Conservation (phyloP, 2,888 invertebrate genomes). For the Cephus spinipes region DNA sequence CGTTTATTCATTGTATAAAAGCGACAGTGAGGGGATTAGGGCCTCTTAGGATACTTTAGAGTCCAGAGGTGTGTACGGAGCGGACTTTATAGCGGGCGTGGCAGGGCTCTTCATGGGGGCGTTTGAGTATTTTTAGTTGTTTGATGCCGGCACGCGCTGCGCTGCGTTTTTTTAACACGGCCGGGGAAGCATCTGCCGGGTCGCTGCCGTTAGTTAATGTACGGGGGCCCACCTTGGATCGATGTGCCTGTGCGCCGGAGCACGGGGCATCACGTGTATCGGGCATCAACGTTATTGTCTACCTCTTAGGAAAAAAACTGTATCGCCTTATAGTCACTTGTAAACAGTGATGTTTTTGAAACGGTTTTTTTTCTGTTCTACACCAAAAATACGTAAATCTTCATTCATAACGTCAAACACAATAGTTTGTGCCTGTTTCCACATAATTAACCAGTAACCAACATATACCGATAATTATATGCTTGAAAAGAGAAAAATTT, state of each 20-base stretch:
- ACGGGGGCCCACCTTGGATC: conserved; percentile 1
- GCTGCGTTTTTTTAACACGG: conserved; percentile 42
- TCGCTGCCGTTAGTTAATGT: conserved; percentile 26
- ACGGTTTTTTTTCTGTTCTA: not conserved
- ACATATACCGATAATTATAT: not conserved
- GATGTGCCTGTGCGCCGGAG: not conserved
- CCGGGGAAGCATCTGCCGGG: conserved; percentile 46
- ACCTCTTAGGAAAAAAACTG: not conserved
- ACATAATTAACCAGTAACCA: not conserved
- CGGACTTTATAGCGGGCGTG: conserved; percentile 61
- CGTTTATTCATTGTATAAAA: conserved; percentile 34
- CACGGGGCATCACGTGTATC: conserved; percentile 11
- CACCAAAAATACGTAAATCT: not conserved
- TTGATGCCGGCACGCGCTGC: conserved; percentile 46
- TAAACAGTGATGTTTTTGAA: not conserved
- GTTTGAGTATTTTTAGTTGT: conserved; percentile 60
- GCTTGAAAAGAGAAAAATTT: not conserved
- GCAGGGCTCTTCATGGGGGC: conserved; percentile 50
- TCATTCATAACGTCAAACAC: not conserved
- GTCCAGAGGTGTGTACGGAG: conserved; percentile 31
- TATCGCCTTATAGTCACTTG: not conserved
- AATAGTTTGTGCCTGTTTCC: not conserved
- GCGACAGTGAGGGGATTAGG: conserved; percentile 33
- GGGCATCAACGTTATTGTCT: not conserved
- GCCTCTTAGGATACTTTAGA: conserved; percentile 33